Base-by-base conservation (phyloP, 1,140 invertebrate species). In the Rhopalosiphum maidis region DNA sequence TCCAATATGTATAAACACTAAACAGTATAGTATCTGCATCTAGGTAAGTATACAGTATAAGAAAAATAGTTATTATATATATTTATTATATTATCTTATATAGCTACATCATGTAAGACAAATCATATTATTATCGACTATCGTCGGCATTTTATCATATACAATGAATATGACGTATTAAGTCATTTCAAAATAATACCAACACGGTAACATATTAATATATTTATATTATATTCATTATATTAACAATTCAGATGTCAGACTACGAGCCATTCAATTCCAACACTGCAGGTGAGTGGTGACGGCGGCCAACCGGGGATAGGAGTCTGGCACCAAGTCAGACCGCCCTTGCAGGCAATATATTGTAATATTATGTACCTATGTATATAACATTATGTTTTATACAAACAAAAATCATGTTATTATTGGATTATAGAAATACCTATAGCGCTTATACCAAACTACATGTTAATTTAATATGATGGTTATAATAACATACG, bases 381-480 rank as follows among this genome's bases (percentile, higher is more conserved):
- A 41, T 41, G 3, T 86, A 25, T 43, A 43, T 15, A 51, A 51
- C 48, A 51, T 41, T 86, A 43, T 86, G 23, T 86, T 43, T 83
- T 30, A 43, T 87, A 48, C 23, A 68, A 68, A 87, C n/a, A n/a
- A 35, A 88, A 88, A 88, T 35, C 30, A 46, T 51, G 86, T 51
- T n/a, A 30, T 35, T 88, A 88, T 88, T 88, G 30, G 86, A 48
- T 88, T 88, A 48, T 88, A 51, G 9, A 46, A 48, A 88, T 88
- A 88, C 86, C 46, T 35, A 48, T 48, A 48, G n/a, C 60, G 86
- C 46, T 88, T 35, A 48, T 18, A 88, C 35, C 43, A 21, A 46
- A 88, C 46, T 48, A n/a, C 30, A 88, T 35, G 85, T 86, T 86
- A 22, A 25, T 85, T 25, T 87, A 88, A 88, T 48, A 88, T 30